These are phyloP conservation scores for Linepithema humile DNA, from an alignment of 1,140 invertebrate species.

Conservation along the genomic window DNA sequence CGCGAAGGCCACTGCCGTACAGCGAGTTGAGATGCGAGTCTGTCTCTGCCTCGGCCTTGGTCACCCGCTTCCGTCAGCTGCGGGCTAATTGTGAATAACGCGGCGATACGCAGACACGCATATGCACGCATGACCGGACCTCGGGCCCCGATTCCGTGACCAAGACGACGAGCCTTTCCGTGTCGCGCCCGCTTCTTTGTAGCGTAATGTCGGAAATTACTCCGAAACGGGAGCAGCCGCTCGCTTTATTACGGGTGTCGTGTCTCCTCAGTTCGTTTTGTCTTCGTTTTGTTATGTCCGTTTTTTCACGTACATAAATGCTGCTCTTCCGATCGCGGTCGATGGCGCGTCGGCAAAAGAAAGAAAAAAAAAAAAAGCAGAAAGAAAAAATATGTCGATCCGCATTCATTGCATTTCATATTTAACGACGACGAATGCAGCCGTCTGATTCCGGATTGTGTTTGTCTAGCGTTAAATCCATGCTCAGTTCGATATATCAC, in stretches of 20 bases:
- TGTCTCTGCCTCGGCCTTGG: conserved; percentile 73
- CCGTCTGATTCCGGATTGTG: conserved; percentile 25
- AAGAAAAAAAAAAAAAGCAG: too few relatives aligned
- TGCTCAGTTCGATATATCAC: background rate
- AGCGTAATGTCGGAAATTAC: conserved; percentile 53
- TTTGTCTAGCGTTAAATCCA: conserved; percentile 6
- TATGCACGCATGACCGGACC: background rate
- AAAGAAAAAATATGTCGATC: background rate
- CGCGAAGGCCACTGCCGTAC: conserved; percentile 71
- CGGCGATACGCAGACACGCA: conserved; percentile 34
- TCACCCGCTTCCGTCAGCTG: conserved; percentile 76
- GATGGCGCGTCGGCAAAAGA: background rate
- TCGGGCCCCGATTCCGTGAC: conserved; percentile 37
- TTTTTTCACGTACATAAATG: background rate
- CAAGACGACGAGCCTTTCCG: conserved; percentile 24
- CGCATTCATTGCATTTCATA: conserved; percentile 23
- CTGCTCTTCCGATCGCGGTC: background rate
- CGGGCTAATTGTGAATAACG: conserved; percentile 75
- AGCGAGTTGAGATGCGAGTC: conserved; percentile 73
- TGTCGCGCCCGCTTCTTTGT: conserved; percentile 41
- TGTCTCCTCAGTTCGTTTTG: conserved; percentile 25
- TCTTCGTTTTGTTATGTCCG: conserved; percentile 3
- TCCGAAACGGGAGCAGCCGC: conserved; percentile 48
- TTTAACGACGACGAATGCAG: background rate
- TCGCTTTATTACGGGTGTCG: conserved; percentile 53